These are phyloP conservation scores for Cyphomyrus discorhynchus DNA, from an alignment of 2,113 vertebrate genomes.

Conservation along the genomic window DNA sequence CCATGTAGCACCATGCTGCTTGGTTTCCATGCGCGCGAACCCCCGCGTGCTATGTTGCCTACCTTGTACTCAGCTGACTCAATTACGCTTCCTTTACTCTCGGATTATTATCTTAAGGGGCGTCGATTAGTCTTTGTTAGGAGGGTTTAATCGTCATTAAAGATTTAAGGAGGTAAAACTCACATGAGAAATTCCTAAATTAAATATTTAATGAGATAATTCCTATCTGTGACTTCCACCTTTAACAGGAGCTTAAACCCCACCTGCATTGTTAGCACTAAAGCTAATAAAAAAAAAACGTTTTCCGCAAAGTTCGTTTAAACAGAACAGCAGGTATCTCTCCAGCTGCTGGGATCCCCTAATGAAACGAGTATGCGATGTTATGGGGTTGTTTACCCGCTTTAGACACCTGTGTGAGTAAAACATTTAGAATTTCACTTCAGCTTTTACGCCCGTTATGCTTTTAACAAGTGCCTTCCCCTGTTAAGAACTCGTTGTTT, in stretches of 20 bases:
- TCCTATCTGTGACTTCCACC: conserved; percentile 51
- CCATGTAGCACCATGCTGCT: not conserved
- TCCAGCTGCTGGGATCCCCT: not conserved
- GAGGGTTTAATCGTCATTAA: conserved; percentile 61
- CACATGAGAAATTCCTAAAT: conserved; percentile 47
- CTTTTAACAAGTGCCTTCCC: not conserved
- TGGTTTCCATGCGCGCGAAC: not conserved
- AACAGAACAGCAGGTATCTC: conserved; percentile 43
- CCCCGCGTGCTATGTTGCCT: conserved; percentile 2
- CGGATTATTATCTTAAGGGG: conserved; percentile 40
- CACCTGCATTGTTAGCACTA: conserved; percentile 27
- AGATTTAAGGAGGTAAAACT: conserved; percentile 52
- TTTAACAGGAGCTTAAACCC: conserved; percentile 37
- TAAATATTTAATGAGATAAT: conserved; percentile 57
- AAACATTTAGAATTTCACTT: not conserved
- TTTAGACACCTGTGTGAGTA: not conserved
- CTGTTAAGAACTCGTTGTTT: not conserved
- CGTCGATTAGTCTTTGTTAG: conserved; percentile 56
- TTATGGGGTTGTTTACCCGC: not conserved
- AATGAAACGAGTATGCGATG: not conserved
- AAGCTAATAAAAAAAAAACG: conserved; percentile 26
- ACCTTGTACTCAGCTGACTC: conserved; percentile 33
- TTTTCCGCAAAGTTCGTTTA: conserved; percentile 30
- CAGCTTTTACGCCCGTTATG: not conserved
- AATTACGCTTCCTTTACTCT: conserved; percentile 41